These are phyloP conservation scores for Lepidochrysops patricia DNA, from an alignment of 2,888 invertebrate genomes.

Conservation along the genomic window DNA sequence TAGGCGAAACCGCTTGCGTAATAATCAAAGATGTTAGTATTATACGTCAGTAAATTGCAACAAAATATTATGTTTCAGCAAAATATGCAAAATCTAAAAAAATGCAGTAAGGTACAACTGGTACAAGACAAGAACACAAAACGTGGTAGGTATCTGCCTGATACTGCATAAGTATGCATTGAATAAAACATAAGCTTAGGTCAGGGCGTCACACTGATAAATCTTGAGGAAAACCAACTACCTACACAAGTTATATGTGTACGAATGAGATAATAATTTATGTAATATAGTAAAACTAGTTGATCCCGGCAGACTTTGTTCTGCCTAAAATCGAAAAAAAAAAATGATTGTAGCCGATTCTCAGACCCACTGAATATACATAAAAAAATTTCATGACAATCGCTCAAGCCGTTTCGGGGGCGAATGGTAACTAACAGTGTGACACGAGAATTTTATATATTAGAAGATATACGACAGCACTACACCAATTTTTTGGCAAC, in stretches of 20 bases:
- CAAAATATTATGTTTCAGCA: not conserved
- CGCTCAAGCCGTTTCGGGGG: too few relatives aligned
- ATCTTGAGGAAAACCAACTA: not conserved
- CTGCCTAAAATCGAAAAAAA: too few relatives aligned
- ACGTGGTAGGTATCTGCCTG: not conserved
- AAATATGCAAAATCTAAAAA: not conserved
- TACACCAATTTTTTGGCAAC: not conserved
- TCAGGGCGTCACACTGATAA: not conserved
- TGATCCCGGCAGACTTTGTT: too few relatives aligned
- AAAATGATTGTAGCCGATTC: too few relatives aligned
- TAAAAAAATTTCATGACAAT: too few relatives aligned
- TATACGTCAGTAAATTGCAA: not conserved
- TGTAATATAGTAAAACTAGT: not conserved
- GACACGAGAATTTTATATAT: too few relatives aligned
- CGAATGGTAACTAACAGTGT: too few relatives aligned
- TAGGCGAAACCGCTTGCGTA: not conserved
- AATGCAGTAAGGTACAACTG: not conserved
- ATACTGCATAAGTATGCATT: not conserved
- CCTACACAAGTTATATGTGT: not conserved
- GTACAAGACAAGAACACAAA: not conserved
- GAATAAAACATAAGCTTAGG: not conserved
- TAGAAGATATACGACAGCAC: not conserved
- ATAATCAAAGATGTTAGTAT: not conserved
- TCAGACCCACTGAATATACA: too few relatives aligned
- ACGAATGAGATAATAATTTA: not conserved